Evolutionary conservation across 2,888 invertebrate species (phyloP), one percentile per base, ranked within the genome.

Genomic region (Abrostola triplasia): DNA sequence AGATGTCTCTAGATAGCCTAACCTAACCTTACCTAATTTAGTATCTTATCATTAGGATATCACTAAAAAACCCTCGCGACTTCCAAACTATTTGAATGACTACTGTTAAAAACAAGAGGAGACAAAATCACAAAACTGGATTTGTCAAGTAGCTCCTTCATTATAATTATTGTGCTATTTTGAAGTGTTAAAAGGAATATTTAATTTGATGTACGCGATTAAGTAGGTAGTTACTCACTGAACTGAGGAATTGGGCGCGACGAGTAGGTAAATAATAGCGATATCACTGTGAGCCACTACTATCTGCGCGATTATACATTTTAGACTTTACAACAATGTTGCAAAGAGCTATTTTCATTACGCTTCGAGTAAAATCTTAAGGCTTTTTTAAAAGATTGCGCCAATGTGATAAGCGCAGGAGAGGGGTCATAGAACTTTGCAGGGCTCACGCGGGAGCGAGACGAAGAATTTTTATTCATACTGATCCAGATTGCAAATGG

Each of bases 381-480:
- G 84, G 70, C 87, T 72, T 89, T 89, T 76, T 84, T 76, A 79
- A 67, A 77, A 58, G 81, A 77, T 79, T 70, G 74, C 67, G 73
- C 68, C 72, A 73, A 80, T 75, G 84, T 91, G 92, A 92, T 92
- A 93, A 92, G 92, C 91, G 89, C 88, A 87, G 82, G 89, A 90
- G 91, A 85, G 88, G 89, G 92, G 91, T 93, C 92, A 92, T 86
- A 79, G 92, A 92, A 92, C 93, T 91, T 88, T 88, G 87, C 84
- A 88, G 88, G 88, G 83, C 87, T 87, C 80, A 82, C 74, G 83
- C 72, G 78, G 71, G 82, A 80, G 67, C 64, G 77, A 79, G 77
- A 77, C 73, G 62, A 72, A 72, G 54, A 59, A 71, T 71, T 59
- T 66, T 67, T 76, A 70, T 68, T 53, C 37, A 56, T 52, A 51